Evolutionary conservation across 2,113 vertebrate genomes (phyloP).

Genomic region (Himantopus leucocephalus): DNA sequence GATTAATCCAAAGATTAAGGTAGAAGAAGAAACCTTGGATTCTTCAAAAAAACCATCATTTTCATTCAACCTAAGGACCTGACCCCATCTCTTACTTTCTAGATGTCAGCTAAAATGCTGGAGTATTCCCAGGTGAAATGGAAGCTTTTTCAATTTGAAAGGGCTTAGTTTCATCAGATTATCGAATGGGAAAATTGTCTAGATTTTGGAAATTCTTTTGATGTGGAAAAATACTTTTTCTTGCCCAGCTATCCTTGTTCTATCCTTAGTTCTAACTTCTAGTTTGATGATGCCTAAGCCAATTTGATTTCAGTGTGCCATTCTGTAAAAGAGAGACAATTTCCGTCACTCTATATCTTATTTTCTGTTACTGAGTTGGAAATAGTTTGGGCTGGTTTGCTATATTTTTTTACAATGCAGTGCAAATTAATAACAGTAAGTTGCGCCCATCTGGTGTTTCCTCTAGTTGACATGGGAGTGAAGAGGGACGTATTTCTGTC

Average conservation of each 20-base stretch:
- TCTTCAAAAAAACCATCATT: neutral
- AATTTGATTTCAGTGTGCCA: neutral
- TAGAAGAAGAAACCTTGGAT: neutral
- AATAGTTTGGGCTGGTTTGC: neutral
- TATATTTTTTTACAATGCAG: neutral
- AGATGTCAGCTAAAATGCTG: neutral
- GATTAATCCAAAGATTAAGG: neutral
- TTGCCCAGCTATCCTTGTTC: neutral
- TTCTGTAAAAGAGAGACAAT: neutral
- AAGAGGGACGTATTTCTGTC: neutral
- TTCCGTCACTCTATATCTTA: neutral
- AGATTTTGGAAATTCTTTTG: neutral
- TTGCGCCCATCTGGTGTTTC: slow-evolving; percentile 25
- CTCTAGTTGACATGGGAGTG: slow-evolving; percentile 3
- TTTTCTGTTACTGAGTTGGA: neutral
- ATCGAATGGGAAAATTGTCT: neutral
- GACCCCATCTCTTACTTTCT: neutral
- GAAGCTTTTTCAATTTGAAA: neutral
- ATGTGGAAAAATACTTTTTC: neutral
- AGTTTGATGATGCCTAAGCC: neutral
- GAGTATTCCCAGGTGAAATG: neutral
- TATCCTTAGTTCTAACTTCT: neutral
- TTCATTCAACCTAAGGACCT: neutral
- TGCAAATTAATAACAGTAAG: slow-evolving; percentile 47
- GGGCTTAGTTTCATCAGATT: neutral